Conservation (phyloP, 2,888 invertebrate genomes). For the Amblyjoppa proteus region DNA sequence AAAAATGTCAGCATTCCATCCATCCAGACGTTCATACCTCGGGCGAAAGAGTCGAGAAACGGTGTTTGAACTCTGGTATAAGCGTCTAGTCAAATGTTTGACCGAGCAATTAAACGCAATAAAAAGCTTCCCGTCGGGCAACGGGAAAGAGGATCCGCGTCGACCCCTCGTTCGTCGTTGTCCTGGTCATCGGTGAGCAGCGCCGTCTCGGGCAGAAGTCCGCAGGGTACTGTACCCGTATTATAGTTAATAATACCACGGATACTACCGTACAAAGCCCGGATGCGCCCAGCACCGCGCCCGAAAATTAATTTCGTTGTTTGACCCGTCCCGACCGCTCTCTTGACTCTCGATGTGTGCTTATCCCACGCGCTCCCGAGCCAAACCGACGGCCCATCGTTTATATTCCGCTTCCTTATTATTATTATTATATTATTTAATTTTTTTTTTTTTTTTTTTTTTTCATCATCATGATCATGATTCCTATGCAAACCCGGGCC, state of each 20-base stretch:
- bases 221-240: background rate
- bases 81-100: conserved; percentile 46
- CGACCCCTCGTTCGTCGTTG: conserved; percentile 21
- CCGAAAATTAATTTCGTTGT: conserved; percentile 77
- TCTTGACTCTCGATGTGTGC: conserved; percentile 75
- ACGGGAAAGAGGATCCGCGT: conserved; percentile 23
- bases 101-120: conserved; percentile 51
- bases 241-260: conserved; percentile 5
- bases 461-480: conserved; percentile 13
- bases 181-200: conserved; percentile 9
- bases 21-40: background rate
- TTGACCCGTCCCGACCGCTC: conserved; percentile 68
- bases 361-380: conserved; percentile 77
- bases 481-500: conserved; percentile 12
- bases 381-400: conserved; percentile 24
- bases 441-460: background rate
- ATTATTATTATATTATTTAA: background rate
- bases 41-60: background rate
- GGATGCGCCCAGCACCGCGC: conserved; percentile 50
- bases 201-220: background rate
- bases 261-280: conserved; percentile 29
- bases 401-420: conserved; percentile 14
- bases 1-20: background rate
- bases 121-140: conserved; percentile 45
- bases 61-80: conserved; percentile 4